Evolutionary conservation across 2,888 invertebrate genomes (phyloP), one percentile per base, ranked within the genome.

Genomic region (Eugnorisma glareosa): DNA sequence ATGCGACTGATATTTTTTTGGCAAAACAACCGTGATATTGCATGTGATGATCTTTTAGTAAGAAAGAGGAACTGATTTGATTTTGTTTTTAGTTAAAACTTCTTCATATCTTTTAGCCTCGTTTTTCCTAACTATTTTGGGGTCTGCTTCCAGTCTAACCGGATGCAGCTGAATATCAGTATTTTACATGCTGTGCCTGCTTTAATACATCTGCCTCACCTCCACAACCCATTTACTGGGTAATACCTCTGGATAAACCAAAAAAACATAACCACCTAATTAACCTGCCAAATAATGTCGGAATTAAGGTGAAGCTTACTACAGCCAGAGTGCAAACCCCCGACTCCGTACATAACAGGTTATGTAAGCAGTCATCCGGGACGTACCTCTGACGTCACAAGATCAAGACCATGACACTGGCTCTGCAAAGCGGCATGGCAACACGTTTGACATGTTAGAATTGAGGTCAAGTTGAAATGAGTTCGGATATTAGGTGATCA

Each of bases 341-440:
- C 1, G 15, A 10, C 43, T 21, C 24, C 7, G 13, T 59, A 43
- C 21, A 21, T 48, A 24, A 40, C 72, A 45, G 13, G 15, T 80
- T 80, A 80, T 66, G 15, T 54, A 68, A 80, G 1, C 4, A 15
- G 15, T 59, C 15, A 45, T n/a, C 35, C n/a, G 66, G 73, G 35
- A 64, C 24, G 13, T 51, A 43, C 0, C 18, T 28, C 1, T 68
- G 71, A 69, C 75, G 66, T 70, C 81, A 68, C 24, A 43, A 13
- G 63, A 64, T 61, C 48, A 21, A 72, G 72, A 57, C 66, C 75
- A 63, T 81, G 85, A 81, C 85, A 73, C 51, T 80, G 85, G 84
- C 69, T 76, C 76, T 84, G 72, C 37, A 45, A 64, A 37, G 64
- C 40, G 69, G 59, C 79, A 57, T 73, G 40, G 35, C 45, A 57